Base-by-base conservation (phyloP, 2,888 invertebrate genomes). In the Odontocolon sp. region DNA sequence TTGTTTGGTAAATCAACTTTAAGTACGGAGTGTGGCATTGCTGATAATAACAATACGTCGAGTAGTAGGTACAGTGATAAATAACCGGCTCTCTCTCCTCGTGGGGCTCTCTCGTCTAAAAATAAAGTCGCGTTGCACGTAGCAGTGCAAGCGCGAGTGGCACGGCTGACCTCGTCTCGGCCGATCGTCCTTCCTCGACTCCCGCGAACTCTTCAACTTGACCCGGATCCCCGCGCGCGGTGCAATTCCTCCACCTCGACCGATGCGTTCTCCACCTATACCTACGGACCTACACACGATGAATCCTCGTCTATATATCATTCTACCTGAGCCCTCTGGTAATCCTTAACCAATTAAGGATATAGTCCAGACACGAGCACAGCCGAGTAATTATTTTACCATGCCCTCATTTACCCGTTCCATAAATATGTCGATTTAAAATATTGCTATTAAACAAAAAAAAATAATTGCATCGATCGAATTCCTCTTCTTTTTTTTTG, bases 121-220 rank as follows among this genome's bases (percentile, higher is more conserved):
- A 85, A 86, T 85, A 85, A 85, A 82, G 77, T 68, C 78, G 81
- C 81, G 79, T 77, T 76, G 63, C 71, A 76, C 70, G 76, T 76
- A 68, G 78, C 67, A 72, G 76, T 64, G 54, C 59, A 67, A 63
- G 72, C 63, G 66, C 31, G 23, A 26, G 16, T 18, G 28, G 59
- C 79, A 82, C 81, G 79, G 77, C 61, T 83, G 85, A 85, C 87
- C 88, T 88, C 87, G 84, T 81, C 83, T 83, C 84, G 83, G 73
- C 79, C 85, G 84, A 79, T 83, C 84, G 85, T 87, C 86, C 86
- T 86, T 87, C 83, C 84, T 83, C 85, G 79, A 83, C 81, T 76
- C 74, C 76, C 79, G 80, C 87, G 87, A 87, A 86, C 87, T 87
- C 85, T 87, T 89, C 87, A 88, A 87, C 88, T 88, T 88, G 88